Base-by-base conservation (phyloP, 1,140 invertebrate species). In the Holcopasites calliopsidis region DNA sequence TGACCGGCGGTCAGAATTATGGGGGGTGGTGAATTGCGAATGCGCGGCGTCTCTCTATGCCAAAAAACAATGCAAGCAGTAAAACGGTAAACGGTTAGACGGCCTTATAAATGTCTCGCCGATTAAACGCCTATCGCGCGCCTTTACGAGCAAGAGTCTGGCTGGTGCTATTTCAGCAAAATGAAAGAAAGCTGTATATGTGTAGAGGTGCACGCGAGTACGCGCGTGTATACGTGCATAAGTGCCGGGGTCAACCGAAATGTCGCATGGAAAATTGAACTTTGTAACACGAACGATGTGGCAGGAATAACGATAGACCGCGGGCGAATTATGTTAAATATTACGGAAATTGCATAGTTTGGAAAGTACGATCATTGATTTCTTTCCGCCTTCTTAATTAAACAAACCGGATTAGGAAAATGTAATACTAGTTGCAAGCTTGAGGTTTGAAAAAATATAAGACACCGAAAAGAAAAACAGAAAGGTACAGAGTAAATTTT, bases 1-100 rank as follows among this genome's bases (percentile, higher is more conserved):
- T 82, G 79, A 78, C 77, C 73, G 71, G 66, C 44, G 80, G 75
- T 84, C 72, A 76, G 65, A 79, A 73, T 82, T 77, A 82, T 77
- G 73, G 80, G n/a, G 65, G 57, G 66, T 38, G 74, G 71, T 64
- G 72, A 65, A 82, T 76, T 69, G 71, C 50, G 64, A 78, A 77
- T 70, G 10, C 54, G 35, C n/a, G 13, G 26, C 44, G 79, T 47
- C 52, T 74, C n/a, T n/a, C 66, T 38, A 52, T 66, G 47, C 54
- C 72, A 71, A 81, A n/a, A 83, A 85, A 80, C 80, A 78, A 83
- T 80, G 78, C 70, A 42, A 16, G n/a, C 52, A 18, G 73, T 77
- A 82, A 79, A 83, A 83, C 31, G 65, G 47, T 60, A 21, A 75
- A 75, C 47, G 62, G 54, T 38, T 21, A 49, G 35, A 38, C 33